Evolutionary conservation across 2,888 invertebrate genomes (phyloP).

Genomic region (Odontomyia ornata): DNA sequence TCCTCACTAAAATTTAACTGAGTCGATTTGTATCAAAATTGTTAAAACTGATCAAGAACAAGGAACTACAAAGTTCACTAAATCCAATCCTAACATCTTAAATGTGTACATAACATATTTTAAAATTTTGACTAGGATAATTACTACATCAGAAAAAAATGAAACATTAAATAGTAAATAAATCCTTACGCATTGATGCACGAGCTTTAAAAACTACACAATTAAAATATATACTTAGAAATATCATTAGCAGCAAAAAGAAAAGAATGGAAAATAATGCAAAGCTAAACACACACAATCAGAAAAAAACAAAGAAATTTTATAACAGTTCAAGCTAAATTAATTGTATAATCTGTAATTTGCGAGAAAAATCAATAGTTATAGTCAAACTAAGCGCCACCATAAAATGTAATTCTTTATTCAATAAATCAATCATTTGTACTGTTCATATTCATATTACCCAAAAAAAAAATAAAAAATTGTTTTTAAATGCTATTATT

Average conservation of each 20-base stretch:
- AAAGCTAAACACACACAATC: neutral
- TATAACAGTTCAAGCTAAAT: too few species aligned
- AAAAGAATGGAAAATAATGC: neutral
- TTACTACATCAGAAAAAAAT: neutral
- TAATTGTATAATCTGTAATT: too few species aligned
- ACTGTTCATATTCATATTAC: too few species aligned
- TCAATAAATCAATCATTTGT: too few species aligned
- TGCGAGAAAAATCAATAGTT: too few species aligned
- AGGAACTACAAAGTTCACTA: neutral
- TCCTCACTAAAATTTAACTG: neutral
- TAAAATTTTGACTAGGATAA: too few species aligned
- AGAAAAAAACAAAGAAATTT: too few species aligned
- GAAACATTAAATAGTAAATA: neutral
- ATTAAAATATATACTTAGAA: neutral
- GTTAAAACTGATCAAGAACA: too few species aligned
- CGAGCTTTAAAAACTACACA: conserved; percentile 27
- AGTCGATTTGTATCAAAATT: neutral
- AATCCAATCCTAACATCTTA: neutral
- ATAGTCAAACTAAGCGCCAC: too few species aligned
- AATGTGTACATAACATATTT: neutral
- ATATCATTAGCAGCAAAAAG: conserved; percentile 5
- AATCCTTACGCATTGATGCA: conserved; percentile 30
- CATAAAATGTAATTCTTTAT: too few species aligned
- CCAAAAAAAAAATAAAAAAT: neutral
- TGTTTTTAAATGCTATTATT: conserved; percentile 8